Base-by-base conservation (phyloP, 2,888 invertebrate species). In the Conomelus anceps region DNA sequence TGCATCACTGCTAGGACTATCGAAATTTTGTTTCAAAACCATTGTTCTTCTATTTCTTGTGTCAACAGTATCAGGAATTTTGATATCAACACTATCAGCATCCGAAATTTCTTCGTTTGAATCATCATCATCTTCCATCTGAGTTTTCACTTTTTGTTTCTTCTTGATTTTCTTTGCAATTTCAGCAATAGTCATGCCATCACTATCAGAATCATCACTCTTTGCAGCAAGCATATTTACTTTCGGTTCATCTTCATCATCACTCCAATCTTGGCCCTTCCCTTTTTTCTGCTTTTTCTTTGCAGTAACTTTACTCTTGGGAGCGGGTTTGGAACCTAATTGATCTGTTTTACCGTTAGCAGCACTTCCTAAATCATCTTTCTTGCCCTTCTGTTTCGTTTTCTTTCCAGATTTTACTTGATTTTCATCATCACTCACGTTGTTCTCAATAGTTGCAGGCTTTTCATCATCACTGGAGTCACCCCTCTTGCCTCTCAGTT, bases 261-360 rank as follows among this genome's bases (percentile, higher is more conserved):
- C 94, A 89, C 94, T 94, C 91, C 94, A 94, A 90, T 94, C 94
- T 86, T 92, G 94, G 90, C 93, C 93, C 91, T 95, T 95, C 20
- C 94, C 94, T 93, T 95, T 95, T 90, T 92, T 92, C 91, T 94
- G 94, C 94, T 95, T 95, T 92, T 95, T 95, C 92, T 94, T 94
- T 41, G 93, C 92, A 13, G 92, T 93, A 34, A 94, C 93, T 92
- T 94, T 94, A 3, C 93, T 13, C 63, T 89, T 89, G 29, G 89
- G 34, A 23, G 89, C 22, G 7, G 88, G 63, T 89, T 88, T 89
- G 88, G 86, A 84, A 84, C 85, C 87, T 22, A 63, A 24, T 84
- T 90, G 87, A 11, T 88, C 87, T 29, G 86, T 84, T 22, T 24
- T 13, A 6, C 84, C 34, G 84, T 84, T 87, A 26, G 22, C 22